Conservation (phyloP, 2,113 vertebrate species). For the Myiozetetes cayanensis region DNA sequence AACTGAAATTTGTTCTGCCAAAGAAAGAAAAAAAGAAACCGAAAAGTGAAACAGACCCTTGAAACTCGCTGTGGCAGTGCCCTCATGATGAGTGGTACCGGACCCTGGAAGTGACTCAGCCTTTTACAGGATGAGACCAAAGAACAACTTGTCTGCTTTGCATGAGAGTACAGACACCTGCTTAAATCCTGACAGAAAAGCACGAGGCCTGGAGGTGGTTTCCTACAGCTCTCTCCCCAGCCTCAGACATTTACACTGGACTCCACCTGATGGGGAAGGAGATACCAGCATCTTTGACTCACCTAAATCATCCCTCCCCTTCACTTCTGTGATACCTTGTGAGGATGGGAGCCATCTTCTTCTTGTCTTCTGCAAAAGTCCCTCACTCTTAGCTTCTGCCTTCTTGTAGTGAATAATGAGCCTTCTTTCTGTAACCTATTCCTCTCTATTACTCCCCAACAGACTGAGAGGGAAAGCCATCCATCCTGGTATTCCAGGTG, state of each 20-base stretch:
- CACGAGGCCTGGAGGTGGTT: not conserved
- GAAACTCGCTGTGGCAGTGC: not conserved
- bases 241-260: not conserved
- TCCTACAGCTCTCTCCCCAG: not conserved
- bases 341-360: not conserved
- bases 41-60: not conserved
- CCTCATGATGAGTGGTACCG: not conserved
- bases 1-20: not conserved
- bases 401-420: not conserved
- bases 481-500: not conserved
- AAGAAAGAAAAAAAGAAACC: not conserved
- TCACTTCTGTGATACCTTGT: not conserved
- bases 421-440: not conserved
- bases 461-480: not conserved
- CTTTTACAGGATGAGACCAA: not conserved
- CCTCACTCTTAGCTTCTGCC: not conserved
- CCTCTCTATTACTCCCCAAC: not conserved
- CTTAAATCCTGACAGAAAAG: not conserved
- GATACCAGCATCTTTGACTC: not conserved
- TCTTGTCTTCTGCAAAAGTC: not conserved
- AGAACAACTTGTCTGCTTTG: not conserved
- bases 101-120: not conserved
- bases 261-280: not conserved
- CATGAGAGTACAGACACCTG: not conserved
- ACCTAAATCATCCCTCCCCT: not conserved